A percentile compares a stretch with the other conserved stretches of the same genome.
Evolutionary conservation across 2,113 vertebrate species (phyloP).

Genomic region (Glaucomys volans): DNA sequence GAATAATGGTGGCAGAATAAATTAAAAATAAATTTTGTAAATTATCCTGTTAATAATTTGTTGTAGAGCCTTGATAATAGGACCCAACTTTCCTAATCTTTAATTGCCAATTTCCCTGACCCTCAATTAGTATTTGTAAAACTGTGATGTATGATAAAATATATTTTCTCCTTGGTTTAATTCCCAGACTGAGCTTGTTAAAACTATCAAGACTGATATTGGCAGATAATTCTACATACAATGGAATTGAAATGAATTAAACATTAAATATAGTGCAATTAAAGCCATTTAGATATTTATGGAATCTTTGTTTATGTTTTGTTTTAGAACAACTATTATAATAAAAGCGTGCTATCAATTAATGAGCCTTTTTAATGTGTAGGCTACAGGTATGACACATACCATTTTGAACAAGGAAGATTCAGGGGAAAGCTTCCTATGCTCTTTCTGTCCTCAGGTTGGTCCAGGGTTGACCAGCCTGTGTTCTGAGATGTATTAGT

Average conservation of each 20-base stretch:
- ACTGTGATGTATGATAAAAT: background rate
- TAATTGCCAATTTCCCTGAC: background rate
- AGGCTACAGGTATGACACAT: background rate
- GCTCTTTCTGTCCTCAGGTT: background rate
- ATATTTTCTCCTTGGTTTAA: background rate
- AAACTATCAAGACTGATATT: background rate
- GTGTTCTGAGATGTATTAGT: background rate
- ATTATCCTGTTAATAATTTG: background rate
- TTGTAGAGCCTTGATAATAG: background rate
- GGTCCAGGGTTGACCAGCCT: no score
- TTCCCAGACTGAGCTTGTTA: background rate
- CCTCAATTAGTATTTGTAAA: background rate
- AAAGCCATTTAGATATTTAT: background rate
- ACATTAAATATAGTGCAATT: background rate
- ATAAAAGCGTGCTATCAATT: background rate
- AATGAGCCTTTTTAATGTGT: background rate
- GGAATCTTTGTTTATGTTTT: background rate
- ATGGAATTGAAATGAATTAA: background rate
- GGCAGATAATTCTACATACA: background rate
- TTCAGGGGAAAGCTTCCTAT: background rate
- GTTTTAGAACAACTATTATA: background rate
- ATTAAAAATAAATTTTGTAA: background rate
- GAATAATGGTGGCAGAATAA: background rate
- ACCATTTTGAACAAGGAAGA: background rate
- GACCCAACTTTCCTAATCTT: background rate